Evolutionary conservation across 2,797 vertebrate species (phyloP).

Genomic region (Helicolenus hilgendorfi): DNA sequence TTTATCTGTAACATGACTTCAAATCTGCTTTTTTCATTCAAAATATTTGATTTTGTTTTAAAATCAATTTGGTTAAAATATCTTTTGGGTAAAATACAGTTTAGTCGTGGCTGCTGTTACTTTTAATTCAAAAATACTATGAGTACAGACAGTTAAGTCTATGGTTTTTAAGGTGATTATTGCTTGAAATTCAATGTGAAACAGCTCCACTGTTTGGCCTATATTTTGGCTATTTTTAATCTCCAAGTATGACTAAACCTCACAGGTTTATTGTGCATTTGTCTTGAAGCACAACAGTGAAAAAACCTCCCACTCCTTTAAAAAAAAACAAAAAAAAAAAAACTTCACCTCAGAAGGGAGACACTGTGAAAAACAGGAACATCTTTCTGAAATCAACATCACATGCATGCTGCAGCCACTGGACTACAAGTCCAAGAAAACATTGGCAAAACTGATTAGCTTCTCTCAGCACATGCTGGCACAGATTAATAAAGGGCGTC

Average conservation of each 20-base stretch:
- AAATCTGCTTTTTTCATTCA: background rate
- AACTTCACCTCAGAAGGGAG: background rate
- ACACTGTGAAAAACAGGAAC: background rate
- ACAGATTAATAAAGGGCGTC: conserved; percentile 16
- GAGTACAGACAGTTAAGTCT: conserved; percentile 27
- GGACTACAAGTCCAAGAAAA: conserved; percentile 26
- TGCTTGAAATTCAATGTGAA: conserved; percentile 46
- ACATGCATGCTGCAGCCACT: conserved; percentile 34
- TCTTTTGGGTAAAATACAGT: conserved; percentile 26
- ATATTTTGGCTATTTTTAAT: conserved; percentile 20
- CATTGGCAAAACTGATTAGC: conserved; percentile 28
- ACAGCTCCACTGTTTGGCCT: conserved; percentile 26
- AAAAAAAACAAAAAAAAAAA: background rate
- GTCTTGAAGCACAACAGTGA: background rate
- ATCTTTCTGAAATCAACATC: background rate
- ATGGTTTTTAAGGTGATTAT: conserved; percentile 42
- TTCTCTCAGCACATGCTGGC: conserved; percentile 27
- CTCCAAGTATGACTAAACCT: conserved; percentile 22
- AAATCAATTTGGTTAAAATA: conserved; percentile 33
- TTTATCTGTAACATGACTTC: background rate
- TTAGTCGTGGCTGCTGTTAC: background rate
- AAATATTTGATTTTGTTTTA: background rate
- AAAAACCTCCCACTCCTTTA: background rate
- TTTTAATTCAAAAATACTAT: conserved; percentile 12
- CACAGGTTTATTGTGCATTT: background rate